These are phyloP conservation scores for Neosilurus mollespiculum DNA, from an alignment of 2,797 vertebrate species.

Conservation along the genomic window DNA sequence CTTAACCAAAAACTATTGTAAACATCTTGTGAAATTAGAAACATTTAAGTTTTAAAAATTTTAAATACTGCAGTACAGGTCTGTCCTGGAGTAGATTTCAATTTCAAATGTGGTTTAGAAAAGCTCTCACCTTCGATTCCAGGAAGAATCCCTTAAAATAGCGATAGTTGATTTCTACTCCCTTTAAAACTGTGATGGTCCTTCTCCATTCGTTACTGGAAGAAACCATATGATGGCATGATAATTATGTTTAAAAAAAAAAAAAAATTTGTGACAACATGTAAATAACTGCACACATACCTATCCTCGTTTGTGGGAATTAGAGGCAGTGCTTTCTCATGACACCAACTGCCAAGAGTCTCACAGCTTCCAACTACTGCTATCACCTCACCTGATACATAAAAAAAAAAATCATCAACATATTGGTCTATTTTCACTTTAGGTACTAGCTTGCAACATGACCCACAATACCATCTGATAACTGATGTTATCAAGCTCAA, in stretches of 20 bases:
- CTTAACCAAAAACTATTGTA: no score
- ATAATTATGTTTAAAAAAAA: background rate
- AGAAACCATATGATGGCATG: background rate
- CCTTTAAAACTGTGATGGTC: constrained; percentile 75
- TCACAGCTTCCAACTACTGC: constrained; percentile 89
- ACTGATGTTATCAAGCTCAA: background rate
- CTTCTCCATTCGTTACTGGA: constrained; percentile 80
- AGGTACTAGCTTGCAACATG: background rate
- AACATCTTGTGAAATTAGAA: no score
- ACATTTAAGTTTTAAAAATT: background rate
- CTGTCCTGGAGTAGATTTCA: background rate
- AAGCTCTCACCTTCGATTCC: constrained; percentile 85
- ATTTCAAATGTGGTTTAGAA: background rate
- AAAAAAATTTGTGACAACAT: background rate
- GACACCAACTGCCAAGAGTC: constrained; percentile 86
- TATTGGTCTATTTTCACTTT: background rate
- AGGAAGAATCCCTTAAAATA: constrained; percentile 92
- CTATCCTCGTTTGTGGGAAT: constrained; percentile 65
- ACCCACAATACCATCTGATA: background rate
- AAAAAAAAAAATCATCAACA: constrained; percentile 10
- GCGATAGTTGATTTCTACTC: constrained; percentile 79
- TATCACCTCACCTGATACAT: constrained; percentile 83
- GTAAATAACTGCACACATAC: constrained; percentile 56
- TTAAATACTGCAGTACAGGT: background rate
- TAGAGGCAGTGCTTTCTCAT: constrained; percentile 80